Evolutionary conservation across 2,888 invertebrate genomes (phyloP), one percentile per base, ranked within the genome.

Genomic region (Rambutsinella grinnellia): DNA sequence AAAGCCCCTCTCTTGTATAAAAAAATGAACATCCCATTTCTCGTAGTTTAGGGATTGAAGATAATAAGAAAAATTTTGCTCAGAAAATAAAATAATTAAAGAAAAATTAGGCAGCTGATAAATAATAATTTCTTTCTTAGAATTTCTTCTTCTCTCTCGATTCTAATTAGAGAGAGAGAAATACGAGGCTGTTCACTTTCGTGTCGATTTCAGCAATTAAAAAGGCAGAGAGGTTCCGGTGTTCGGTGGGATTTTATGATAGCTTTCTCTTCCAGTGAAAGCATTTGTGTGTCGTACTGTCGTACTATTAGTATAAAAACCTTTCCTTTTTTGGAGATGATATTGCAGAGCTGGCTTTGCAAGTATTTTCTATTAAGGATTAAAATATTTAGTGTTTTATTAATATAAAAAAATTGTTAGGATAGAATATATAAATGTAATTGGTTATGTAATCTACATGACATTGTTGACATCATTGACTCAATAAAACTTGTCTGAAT

Each of bases 331-430:
- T 36, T 13, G 13, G 5, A 21, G 26, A 56, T 58, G 57, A 58
- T 46, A 79, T 79, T 79, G 79, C 76, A 76, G 76, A 79, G 79
- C 79, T 76, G 79, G 79, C 79, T 79, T 76, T 79, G 79, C 79
- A 79, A 71, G 61, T 76, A 76, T 76, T 76, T 76, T 76, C 44
- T 67, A 56, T 67, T 26, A 53, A 54, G 28, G 5, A 53, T 15
- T 24, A 3, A 56, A 36, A 36, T 36, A 36, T n/a, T n/a, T 36
- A 36, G 36, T n/a, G n/a, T 36, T 36, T 36, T 36, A 36, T 36
- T 13, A 36, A 8, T 36, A 13, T 36, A 36, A 36, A 36, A 36
- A 36, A n/a, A n/a, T n/a, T n/a, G n/a, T n/a, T n/a, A n/a, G n/a
- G n/a, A n/a, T n/a, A n/a, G n/a, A n/a, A n/a, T n/a, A n/a, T n/a